phyloP scores from a whole-genome alignment of 1,140 invertebrate species.

The Drosophila melanogaster region DNA sequence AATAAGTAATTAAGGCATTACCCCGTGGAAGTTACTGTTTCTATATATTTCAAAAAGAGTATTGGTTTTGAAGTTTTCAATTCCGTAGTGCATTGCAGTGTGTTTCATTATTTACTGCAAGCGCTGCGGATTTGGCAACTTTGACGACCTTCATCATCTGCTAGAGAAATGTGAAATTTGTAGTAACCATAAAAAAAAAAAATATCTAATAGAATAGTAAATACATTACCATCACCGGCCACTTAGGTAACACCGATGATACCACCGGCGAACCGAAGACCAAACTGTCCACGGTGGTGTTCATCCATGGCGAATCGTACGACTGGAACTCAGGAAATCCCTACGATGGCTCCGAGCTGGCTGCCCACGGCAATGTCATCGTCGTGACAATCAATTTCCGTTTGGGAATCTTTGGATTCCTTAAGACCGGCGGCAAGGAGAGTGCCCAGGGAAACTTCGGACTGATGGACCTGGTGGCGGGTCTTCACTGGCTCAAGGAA shows the following conservation, averaged over 20 bases:
- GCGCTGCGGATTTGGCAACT: conserved; percentile 93
- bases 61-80: conserved; percentile 87
- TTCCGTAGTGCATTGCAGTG: conserved; percentile 98
- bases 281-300: conserved; percentile 91
- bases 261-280: conserved; percentile 13
- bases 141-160: conserved; percentile 25
- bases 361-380: conserved; percentile 95
- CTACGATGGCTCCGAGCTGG: conserved; percentile 96
- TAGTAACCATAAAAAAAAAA: too few relatives aligned
- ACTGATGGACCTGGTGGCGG: conserved; percentile 97
- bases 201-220: not conserved
- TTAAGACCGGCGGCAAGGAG: conserved; percentile 93
- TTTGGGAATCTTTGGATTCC: conserved; percentile 97
- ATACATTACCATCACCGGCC: too few relatives aligned
- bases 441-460: conserved; percentile 97
- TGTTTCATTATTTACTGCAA: conserved; percentile 90
- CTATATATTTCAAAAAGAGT: not conserved
- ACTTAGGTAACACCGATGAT: conserved; percentile 39
- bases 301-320: conserved; percentile 97
- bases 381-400: conserved; percentile 99
- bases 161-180: not conserved
- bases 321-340: conserved; percentile 97
- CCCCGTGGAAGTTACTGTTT: too few relatives aligned
- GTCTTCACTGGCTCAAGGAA: conserved; percentile 95
- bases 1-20: too few relatives aligned